Base-by-base conservation (phyloP, 1,140 invertebrate genomes). In the Limonius californicus region DNA sequence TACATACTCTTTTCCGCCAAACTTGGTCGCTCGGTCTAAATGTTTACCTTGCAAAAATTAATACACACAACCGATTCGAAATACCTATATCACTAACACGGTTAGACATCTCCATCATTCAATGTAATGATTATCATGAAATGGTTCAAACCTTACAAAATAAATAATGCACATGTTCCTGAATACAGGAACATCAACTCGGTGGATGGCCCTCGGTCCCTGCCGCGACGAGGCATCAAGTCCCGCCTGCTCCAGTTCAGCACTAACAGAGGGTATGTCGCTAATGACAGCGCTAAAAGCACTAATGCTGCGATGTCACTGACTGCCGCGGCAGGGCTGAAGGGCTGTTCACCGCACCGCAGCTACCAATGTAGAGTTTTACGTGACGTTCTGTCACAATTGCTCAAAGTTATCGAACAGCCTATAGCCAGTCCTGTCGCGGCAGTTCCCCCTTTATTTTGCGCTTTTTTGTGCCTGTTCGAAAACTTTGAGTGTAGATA, bases 201-300 rank as follows among this genome's bases (percentile, higher is more conserved):
- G 77, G 81, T 85, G 85, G 87, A 86, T 82, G 87, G 88, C 82
- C 88, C 88, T 75, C 87, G 89, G 84, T 89, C 88, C 80, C 84
- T 90, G 82, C 88, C 87, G 79, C 85, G 89, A 78, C 86, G 90
- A 78, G 88, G 89, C 75, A 87, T 91, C 81, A 91, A 91, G 81
- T 92, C 90, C 70, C 87, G 91, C 71, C 85, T 94, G 72, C 87
- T 92, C 77, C 89, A 92, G 83, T 91, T 92, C 83, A 87, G 86
- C 80, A 89, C 89, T 74, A 91, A 90, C 80, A 81, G 82, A 82
- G 91, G 90, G 91, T 93, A 91, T 83, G 85, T 85, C 35, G 35
- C 35, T 39, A 39, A 19, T 16, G 16, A 20, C 47, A 53, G 54
- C 43, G 61, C 47, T 56, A 62, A 62, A 65, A 65, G 68, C 68